A percentile compares a stretch with the other conserved stretches of the same genome.
phyloP scores from a whole-genome alignment of 2,888 invertebrate species.

The Octodonta nipae region DNA sequence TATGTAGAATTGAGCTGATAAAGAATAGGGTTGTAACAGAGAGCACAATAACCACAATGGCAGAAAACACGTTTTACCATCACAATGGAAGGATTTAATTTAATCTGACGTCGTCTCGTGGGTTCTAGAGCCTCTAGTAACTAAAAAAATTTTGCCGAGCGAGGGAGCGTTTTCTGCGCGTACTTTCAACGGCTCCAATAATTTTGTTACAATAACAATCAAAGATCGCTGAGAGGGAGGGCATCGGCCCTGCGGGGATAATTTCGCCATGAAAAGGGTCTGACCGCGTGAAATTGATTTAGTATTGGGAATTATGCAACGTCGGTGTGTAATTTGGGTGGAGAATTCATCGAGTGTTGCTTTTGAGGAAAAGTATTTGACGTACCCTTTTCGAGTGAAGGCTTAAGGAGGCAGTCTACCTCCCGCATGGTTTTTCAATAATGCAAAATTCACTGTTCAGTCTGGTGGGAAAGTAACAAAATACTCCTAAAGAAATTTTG shows the following conservation, averaged over 20 bases:
- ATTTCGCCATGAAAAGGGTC: constrained; percentile 18
- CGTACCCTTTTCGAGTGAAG: no score
- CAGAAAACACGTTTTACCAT: constrained; percentile 34
- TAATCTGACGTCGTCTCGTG: constrained; percentile 25
- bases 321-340: constrained; percentile 2
- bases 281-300: constrained; percentile 22
- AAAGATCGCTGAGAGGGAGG: constrained; percentile 13
- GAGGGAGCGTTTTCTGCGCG: no score
- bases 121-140: constrained; percentile 23
- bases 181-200: constrained; percentile 24
- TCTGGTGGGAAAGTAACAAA: no score
- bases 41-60: constrained; percentile 31
- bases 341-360: neutral
- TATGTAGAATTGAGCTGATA: constrained; percentile 30
- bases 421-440: no score
- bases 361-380: no score
- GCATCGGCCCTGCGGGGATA: constrained; percentile 16
- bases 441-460: no score
- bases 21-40: constrained; percentile 30
- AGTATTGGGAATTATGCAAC: constrained; percentile 7
- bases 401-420: no score
- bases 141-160: no score
- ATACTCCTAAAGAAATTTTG: no score
- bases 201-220: constrained; percentile 28
- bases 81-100: constrained; percentile 34